A percentile compares a stretch with the other conserved stretches of the same genome.
Conservation (phyloP, 2,113 vertebrate species). For the Numenius arquata region DNA sequence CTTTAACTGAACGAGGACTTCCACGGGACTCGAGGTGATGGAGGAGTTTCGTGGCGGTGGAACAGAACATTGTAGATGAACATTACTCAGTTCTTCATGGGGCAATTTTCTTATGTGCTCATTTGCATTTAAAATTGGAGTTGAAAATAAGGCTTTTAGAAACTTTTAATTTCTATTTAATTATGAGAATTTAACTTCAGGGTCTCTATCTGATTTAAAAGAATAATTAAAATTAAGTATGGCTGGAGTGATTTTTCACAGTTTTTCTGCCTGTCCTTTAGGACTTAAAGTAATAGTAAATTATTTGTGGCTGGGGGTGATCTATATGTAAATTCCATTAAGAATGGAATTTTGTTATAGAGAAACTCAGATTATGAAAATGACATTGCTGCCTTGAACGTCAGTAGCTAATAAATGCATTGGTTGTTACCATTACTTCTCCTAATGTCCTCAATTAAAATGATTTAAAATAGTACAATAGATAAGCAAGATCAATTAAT, state of each 20-base stretch:
- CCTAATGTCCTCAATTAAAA: constrained; percentile 88
- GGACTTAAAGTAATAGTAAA: constrained; percentile 87
- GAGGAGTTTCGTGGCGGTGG: neutral
- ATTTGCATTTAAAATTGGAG: constrained; percentile 81
- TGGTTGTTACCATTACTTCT: constrained; percentile 86
- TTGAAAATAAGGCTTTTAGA: constrained; percentile 78
- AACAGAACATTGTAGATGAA: neutral
- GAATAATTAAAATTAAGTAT: constrained; percentile 97
- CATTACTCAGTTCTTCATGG: constrained; percentile 1
- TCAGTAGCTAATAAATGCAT: constrained; percentile 79
- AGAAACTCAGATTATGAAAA: constrained; percentile 86
- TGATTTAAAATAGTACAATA: constrained; percentile 90
- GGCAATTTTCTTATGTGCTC: constrained; percentile 36
- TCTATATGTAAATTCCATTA: constrained; percentile 89
- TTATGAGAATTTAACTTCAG: constrained; percentile 84
- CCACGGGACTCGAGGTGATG: neutral
- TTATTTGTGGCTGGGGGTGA: constrained; percentile 86
- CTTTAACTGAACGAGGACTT: neutral
- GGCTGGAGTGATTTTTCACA: constrained; percentile 85
- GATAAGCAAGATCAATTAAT: constrained; percentile 88
- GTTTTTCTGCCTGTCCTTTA: constrained; percentile 80
- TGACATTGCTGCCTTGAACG: constrained; percentile 71
- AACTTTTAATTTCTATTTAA: constrained; percentile 88
- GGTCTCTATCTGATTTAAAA: constrained; percentile 88
- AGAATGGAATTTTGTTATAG: constrained; percentile 81